These are phyloP conservation scores for Melopsittacus undulatus DNA, from an alignment of 2,797 vertebrate species.

Conservation along the genomic window DNA sequence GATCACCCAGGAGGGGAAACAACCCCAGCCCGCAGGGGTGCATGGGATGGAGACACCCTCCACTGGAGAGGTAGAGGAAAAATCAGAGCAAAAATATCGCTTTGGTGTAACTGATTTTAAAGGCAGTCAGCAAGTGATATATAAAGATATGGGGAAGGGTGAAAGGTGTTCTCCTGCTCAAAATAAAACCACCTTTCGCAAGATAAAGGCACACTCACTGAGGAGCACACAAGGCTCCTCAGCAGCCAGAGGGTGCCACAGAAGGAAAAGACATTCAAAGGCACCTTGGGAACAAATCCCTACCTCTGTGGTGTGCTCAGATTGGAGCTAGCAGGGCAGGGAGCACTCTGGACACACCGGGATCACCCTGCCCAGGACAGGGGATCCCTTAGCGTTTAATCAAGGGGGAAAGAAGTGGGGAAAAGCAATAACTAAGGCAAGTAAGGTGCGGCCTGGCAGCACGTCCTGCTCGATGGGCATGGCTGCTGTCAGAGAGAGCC, in stretches of 20 bases:
- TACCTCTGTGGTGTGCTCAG: rapidly evolving
- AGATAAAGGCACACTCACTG: not conserved
- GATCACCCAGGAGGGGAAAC: not conserved
- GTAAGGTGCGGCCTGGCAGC: not conserved
- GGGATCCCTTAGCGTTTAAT: not conserved
- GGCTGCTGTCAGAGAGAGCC: not conserved
- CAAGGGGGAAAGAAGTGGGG: not conserved
- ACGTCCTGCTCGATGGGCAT: not conserved
- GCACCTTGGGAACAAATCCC: not conserved
- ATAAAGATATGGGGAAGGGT: not conserved
- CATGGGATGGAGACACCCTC: not conserved
- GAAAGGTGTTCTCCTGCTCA: not conserved
- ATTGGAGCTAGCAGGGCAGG: not conserved
- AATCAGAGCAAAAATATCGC: not conserved
- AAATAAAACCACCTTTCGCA: not conserved
- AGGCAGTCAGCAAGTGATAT: not conserved
- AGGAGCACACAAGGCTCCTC: not conserved
- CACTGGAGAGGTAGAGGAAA: rapidly evolving
- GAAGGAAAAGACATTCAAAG: not conserved
- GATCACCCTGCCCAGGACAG: not conserved
- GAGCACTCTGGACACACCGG: not conserved
- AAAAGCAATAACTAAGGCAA: not conserved
- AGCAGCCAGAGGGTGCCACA: rapidly evolving
- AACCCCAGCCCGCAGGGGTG: rapidly evolving
- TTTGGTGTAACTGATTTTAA: not conserved